Evolutionary conservation across 2,797 vertebrate species (phyloP), one percentile per base, ranked within the genome.

Genomic region (Huso huso): DNA sequence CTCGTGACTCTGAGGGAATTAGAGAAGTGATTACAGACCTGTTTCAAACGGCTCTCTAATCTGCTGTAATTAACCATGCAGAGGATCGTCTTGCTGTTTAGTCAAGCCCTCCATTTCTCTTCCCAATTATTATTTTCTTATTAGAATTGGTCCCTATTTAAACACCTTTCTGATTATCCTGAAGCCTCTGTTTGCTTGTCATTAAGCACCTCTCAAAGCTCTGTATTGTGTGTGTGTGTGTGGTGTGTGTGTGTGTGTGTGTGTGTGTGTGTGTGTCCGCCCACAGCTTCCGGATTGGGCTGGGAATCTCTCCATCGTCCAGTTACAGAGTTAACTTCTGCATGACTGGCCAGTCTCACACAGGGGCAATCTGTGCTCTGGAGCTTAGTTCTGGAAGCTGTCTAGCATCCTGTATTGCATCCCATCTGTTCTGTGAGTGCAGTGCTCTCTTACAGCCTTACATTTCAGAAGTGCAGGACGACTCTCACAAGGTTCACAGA

Each of bases 371-470:
- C 70, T 68, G 68, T 74, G 62, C 78, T 73, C 71, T 73, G 68
- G 68, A 69, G 79, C 76, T 81, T 77, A 82, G 72, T 78, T 67
- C 77, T 75, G 78, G 70, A 80, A 81, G 76, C 75, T 75, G 75
- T 84, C 84, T 82, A 84, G 73, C 73, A 64, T 75, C 79, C 73
- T 79, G 81, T 78, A 79, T 82, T 84, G 83, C 79, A 66, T 48
- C 66, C 84, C 88, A 88, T 88, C 87, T 90, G 87, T 86, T 79
- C 79, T 69, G 58, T 58, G n/a, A n/a, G 48, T 51, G 23, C 66
- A 13, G 1, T 8, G 6, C 37, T 15, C 12, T 7, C 10, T 64
- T 51, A 12, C 13, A 58, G 49, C 8, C 18, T 49, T 70, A 10
- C 52, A 18, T 50, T 64, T 51, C 51, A 12, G 63, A 9, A 12